Evolutionary conservation across 2,113 vertebrate species (phyloP).

Genomic region (Numida meleagris): DNA sequence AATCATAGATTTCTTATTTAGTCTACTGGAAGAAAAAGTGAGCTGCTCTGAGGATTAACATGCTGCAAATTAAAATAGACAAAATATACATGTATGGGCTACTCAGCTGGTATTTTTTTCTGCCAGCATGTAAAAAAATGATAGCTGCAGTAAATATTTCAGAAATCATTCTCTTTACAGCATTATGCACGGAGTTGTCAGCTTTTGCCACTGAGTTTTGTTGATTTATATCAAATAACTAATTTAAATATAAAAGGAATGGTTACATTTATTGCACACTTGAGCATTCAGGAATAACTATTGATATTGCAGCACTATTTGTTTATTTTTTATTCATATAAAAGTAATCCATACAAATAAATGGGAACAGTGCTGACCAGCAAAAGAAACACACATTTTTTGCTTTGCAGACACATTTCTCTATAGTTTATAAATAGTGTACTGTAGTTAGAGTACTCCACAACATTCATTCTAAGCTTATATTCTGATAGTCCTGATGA

Average conservation of each 20-base stretch:
- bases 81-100: conserved; percentile 23
- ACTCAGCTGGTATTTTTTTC: conserved; percentile 26
- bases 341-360: conserved; percentile 23
- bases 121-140: conserved; percentile 32
- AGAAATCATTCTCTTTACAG: conserved; percentile 36
- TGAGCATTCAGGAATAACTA: conserved; percentile 49
- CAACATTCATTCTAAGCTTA: background rate
- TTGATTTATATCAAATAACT: conserved; percentile 51
- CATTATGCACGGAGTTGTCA: conserved; percentile 33
- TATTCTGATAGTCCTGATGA: background rate
- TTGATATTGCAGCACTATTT: background rate
- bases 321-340: background rate
- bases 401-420: background rate
- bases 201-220: conserved; percentile 21
- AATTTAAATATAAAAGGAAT: conserved; percentile 57
- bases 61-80: conserved; percentile 39
- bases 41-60: conserved; percentile 49
- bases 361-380: background rate
- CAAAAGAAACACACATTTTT: background rate
- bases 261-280: background rate
- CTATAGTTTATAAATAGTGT: background rate
- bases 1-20: conserved; percentile 71
- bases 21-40: conserved; percentile 58
- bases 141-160: conserved; percentile 18
- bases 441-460: background rate